These are phyloP conservation scores for Caenorhabditis sp. DNA, from an alignment of 2,888 invertebrate genomes.

Conservation along the genomic window DNA sequence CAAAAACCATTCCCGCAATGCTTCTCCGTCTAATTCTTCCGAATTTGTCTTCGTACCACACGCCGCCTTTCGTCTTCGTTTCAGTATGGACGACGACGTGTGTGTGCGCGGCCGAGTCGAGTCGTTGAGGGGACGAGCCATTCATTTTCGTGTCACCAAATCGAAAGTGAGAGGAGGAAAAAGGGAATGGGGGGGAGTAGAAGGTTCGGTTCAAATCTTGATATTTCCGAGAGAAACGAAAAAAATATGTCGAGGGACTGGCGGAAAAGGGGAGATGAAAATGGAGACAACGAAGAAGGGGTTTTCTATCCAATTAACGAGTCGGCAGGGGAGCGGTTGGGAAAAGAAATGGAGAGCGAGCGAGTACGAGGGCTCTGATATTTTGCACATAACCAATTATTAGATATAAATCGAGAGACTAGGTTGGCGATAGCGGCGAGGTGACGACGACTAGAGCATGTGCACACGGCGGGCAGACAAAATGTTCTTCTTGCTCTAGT, in stretches of 20 bases:
- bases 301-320: neutral
- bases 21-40: no score
- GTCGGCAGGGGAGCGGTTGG: no score
- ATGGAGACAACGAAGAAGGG: neutral
- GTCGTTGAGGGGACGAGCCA: neutral
- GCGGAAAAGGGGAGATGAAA: no score
- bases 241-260: no score
- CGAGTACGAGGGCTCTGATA: neutral
- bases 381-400: neutral
- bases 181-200: no score
- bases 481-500: neutral
- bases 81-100: neutral
- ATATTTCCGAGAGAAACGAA: no score
- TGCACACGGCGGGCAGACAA: no score
- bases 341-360: no score
- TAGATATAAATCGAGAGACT: neutral
- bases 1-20: no score
- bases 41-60: no score
- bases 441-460: no score
- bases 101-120: neutral
- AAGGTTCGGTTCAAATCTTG: neutral
- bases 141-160: conserved; percentile 16
- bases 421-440: neutral
- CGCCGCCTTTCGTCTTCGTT: neutral
- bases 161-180: neutral